phyloP scores from a whole-genome alignment of 2,113 vertebrate genomes.

The Amphiprion percula region DNA sequence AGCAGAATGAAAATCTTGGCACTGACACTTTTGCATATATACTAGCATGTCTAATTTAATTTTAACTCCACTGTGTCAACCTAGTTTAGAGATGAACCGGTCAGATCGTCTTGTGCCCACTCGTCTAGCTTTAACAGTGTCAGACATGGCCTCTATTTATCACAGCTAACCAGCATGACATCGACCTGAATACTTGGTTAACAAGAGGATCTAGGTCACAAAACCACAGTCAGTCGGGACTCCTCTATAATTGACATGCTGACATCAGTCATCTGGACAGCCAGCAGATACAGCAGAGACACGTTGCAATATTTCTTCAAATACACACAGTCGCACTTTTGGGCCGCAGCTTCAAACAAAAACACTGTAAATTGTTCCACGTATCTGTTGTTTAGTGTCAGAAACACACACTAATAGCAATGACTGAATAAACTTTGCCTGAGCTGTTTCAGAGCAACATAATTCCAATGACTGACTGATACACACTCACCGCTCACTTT shows the following conservation, averaged over 20 bases:
- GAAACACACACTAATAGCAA: neutral
- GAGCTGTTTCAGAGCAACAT: neutral
- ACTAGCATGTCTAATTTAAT: neutral
- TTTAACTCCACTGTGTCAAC: neutral
- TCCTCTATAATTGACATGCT: conserved; percentile 65
- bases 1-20: neutral
- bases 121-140: neutral
- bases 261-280: conserved; percentile 37
- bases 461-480: too few relatives aligned
- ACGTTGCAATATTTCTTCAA: conserved; percentile 3
- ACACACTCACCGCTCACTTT: too few relatives aligned
- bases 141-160: neutral
- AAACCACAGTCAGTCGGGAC: conserved; percentile 54
- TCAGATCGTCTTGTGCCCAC: neutral
- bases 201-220: conserved; percentile 67
- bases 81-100: neutral
- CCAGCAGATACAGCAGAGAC: neutral
- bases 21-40: neutral
- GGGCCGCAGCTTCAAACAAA: neutral
- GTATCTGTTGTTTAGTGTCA: neutral
- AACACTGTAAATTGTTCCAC: neutral
- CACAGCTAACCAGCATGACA: conserved; percentile 17
- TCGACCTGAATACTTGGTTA: conserved; percentile 36
- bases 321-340: neutral
- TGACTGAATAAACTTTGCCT: neutral